phyloP scores from a whole-genome alignment of 2,888 invertebrate genomes.

The Parascotia fuliginaria region DNA sequence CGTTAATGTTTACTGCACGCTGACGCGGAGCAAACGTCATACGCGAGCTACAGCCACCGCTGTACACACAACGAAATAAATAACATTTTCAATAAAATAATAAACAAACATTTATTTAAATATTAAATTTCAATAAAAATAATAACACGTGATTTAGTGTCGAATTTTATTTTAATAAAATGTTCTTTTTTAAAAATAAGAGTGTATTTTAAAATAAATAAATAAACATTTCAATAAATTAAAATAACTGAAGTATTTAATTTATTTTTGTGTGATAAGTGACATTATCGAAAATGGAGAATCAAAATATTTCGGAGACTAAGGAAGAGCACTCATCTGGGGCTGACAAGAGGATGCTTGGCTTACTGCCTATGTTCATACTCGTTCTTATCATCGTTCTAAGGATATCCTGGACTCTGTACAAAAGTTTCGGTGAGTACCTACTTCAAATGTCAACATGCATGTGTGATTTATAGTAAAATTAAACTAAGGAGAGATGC shows the following conservation, averaged over 20 bases:
- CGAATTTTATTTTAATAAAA: conserved; percentile 3
- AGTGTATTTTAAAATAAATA: neutral
- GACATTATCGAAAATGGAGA: conserved; percentile 40
- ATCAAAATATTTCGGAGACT: conserved; percentile 16
- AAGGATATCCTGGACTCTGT: conserved; percentile 67
- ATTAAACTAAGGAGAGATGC: no score
- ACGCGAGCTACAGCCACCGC: conserved; percentile 12
- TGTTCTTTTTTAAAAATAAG: conserved; percentile 19
- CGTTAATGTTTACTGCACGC: conserved; percentile 22
- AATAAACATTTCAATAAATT: neutral
- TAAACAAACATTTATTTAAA: neutral
- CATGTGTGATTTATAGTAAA: no score
- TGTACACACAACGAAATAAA: neutral
- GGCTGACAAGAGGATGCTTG: conserved; percentile 43
- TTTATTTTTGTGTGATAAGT: conserved; percentile 7
- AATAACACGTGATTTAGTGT: neutral
- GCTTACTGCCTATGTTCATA: conserved; percentile 64
- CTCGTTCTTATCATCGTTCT: conserved; percentile 62
- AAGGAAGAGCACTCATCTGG: conserved; percentile 19
- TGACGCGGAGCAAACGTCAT: conserved; percentile 29
- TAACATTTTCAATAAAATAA: neutral
- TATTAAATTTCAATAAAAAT: neutral
- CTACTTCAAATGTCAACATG: no score
- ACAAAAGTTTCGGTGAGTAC: conserved; percentile 63
- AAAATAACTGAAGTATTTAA: neutral